A percentile compares a stretch with the other conserved stretches of the same genome.
Evolutionary conservation across 2,113 vertebrate species (phyloP).

Genomic region (Oryzias melastigma): DNA sequence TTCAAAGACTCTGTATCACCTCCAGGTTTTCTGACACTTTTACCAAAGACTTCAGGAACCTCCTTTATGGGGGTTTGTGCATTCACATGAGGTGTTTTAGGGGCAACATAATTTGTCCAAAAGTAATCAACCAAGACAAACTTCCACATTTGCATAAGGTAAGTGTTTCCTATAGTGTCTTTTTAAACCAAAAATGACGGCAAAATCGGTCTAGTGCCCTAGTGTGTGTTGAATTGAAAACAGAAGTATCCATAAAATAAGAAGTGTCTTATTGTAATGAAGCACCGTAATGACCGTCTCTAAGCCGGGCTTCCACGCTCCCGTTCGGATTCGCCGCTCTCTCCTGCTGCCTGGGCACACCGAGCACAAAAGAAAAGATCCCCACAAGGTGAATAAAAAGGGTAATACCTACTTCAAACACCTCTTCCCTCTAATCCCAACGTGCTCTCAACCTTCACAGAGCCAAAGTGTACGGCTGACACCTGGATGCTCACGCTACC

Average conservation of each 20-base stretch:
- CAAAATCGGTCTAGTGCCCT: no score
- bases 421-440: conserved; percentile 57
- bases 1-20: conserved; percentile 14
- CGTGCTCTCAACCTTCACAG: conserved; percentile 54
- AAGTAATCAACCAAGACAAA: no score
- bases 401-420: conserved; percentile 63
- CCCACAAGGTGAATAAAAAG: conserved; percentile 52
- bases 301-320: neutral
- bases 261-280: conserved; percentile 6
- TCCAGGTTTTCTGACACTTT: conserved; percentile 10
- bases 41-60: neutral
- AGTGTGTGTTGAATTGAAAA: neutral
- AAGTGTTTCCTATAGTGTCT: no score
- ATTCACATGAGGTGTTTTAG: neutral
- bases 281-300: conserved; percentile 1
- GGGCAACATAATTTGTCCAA: neutral
- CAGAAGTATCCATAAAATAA: neutral
- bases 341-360: conserved; percentile 19
- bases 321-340: conserved; percentile 18
- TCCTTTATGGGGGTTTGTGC: neutral
- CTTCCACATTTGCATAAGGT: no score
- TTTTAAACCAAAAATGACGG: no score
- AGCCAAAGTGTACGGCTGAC: conserved; percentile 37
- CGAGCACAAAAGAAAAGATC: conserved; percentile 45
- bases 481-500: conserved; percentile 41